A percentile compares a stretch with the other conserved stretches of the same genome.
Conservation (phyloP, 1,140 invertebrate species). For the Leptinotarsa undecemlineata region DNA sequence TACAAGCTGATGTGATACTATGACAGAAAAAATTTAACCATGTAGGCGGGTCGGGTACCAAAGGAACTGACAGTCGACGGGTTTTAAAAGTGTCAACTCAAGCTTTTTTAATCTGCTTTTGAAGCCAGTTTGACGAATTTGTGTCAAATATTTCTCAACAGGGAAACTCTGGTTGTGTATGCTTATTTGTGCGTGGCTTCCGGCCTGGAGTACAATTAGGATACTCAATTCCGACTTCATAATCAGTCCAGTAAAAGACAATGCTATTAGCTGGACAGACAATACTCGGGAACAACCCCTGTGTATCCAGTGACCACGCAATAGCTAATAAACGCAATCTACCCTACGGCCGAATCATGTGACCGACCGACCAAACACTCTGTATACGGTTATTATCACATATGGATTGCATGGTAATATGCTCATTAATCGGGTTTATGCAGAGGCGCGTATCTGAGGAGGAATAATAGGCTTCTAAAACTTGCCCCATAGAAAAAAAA, state of each 20-base stretch:
- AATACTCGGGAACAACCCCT: background rate
- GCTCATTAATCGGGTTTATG: background rate
- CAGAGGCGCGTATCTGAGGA: background rate
- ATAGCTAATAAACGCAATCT: constrained; percentile 3
- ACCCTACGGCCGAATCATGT: constrained; percentile 4
- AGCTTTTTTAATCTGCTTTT: too few species aligned
- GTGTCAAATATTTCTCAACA: too few species aligned
- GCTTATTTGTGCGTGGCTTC: too few species aligned
- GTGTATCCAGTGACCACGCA: constrained; percentile 12
- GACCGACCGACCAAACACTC: constrained; percentile 28
- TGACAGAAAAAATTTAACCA: too few species aligned
- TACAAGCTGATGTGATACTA: too few species aligned
- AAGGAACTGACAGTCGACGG: too few species aligned
- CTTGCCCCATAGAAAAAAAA: background rate
- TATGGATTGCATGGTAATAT: constrained; percentile 17
- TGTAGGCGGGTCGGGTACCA: too few species aligned
- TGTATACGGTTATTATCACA: constrained; percentile 32
- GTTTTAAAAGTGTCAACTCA: too few species aligned
- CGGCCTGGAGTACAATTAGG: too few species aligned
- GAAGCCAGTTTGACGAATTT: too few species aligned
- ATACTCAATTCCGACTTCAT: background rate
- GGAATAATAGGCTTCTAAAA: background rate
- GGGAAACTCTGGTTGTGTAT: too few species aligned
- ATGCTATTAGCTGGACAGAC: constrained; percentile 1
- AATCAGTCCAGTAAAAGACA: constrained; percentile 5